phyloP scores from a whole-genome alignment of 2,797 vertebrate genomes.

The Sarcoramphus papa region DNA sequence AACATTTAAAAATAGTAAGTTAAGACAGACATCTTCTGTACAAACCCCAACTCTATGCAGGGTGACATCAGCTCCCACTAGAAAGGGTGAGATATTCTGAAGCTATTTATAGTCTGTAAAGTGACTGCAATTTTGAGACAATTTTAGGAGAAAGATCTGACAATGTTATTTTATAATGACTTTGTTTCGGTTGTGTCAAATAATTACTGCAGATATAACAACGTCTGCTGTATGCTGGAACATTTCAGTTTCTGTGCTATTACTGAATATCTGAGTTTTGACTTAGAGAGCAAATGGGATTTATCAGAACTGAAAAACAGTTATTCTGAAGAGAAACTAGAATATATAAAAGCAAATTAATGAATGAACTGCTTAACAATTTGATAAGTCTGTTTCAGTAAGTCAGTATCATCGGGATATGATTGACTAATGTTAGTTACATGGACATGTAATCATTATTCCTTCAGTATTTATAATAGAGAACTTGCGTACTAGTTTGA shows the following conservation, averaged over 20 bases:
- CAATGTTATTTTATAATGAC: not conserved
- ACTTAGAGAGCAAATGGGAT: not conserved
- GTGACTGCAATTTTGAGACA: constrained; percentile 7
- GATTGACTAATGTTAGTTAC: not conserved
- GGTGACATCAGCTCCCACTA: constrained; percentile 10
- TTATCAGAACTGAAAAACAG: not conserved
- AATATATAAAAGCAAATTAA: not conserved
- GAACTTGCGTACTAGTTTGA: not conserved
- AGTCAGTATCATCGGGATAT: not conserved
- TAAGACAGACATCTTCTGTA: not conserved
- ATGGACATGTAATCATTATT: not conserved
- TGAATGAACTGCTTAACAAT: not conserved
- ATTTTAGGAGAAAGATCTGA: not conserved
- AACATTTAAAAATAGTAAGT: constrained; percentile 27
- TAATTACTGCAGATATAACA: not conserved
- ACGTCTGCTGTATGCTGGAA: not conserved
- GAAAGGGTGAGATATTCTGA: not conserved
- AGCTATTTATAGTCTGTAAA: constrained; percentile 14
- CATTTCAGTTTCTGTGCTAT: not conserved
- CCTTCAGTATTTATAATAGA: not conserved
- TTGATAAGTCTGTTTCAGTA: not conserved
- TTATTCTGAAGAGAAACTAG: not conserved
- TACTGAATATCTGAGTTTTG: not conserved
- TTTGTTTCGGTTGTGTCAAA: constrained; percentile 9
- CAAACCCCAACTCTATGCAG: not conserved